Evolutionary conservation across 2,888 invertebrate genomes (phyloP).

Genomic region (Meloe dianella): DNA sequence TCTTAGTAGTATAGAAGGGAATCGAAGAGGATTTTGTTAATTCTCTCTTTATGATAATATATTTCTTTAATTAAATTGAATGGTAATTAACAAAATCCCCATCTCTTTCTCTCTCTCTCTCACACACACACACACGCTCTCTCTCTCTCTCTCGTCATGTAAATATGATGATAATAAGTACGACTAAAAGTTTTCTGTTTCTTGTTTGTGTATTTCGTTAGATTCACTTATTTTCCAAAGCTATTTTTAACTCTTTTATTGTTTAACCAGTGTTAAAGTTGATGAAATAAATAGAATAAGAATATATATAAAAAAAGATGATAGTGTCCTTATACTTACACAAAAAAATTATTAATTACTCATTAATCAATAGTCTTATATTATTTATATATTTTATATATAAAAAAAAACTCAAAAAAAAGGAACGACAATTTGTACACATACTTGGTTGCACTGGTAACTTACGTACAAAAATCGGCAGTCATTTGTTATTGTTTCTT

Average conservation of each 20-base stretch:
- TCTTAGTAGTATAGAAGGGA: slow-evolving; percentile 43
- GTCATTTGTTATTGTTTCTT: slow-evolving; percentile 50
- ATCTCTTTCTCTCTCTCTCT: no score
- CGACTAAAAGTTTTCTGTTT: slow-evolving; percentile 40
- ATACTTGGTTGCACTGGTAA: slow-evolving; percentile 60
- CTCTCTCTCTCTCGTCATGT: slow-evolving; percentile 36
- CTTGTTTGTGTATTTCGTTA: background rate
- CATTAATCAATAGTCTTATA: slow-evolving; percentile 43
- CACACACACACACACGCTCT: no score
- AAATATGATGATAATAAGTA: slow-evolving; percentile 45
- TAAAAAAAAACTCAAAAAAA: slow-evolving; percentile 42
- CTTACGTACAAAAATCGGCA: slow-evolving; percentile 58
- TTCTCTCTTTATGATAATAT: background rate
- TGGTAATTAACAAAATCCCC: slow-evolving; percentile 35
- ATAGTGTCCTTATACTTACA: slow-evolving; percentile 38
- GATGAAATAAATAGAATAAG: slow-evolving; percentile 10
- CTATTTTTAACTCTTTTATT: slow-evolving; percentile 18
- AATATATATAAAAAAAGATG: slow-evolving; percentile 24
- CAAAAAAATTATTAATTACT: slow-evolving; percentile 36
- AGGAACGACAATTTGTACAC: slow-evolving; percentile 59
- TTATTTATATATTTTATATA: no score
- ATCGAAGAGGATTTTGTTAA: slow-evolving; percentile 42
- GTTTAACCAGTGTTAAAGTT: background rate
- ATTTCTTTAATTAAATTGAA: background rate
- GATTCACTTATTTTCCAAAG: background rate